Conservation (phyloP, 1,140 invertebrate species). For the Drosophila watanabei region DNA sequence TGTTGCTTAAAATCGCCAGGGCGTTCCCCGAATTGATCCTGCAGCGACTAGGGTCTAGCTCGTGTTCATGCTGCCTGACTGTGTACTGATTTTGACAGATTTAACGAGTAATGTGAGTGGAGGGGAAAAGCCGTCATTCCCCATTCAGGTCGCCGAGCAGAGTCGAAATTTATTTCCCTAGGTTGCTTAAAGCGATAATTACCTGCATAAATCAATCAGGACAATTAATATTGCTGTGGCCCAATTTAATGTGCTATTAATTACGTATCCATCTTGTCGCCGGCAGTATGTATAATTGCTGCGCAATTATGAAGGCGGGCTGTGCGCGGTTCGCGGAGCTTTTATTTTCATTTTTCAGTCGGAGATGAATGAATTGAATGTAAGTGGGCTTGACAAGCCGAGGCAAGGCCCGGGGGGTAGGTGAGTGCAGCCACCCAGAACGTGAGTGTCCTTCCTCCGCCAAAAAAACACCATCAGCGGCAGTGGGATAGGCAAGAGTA, state of each 20-base stretch:
- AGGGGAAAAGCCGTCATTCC: slow-evolving; percentile 1
- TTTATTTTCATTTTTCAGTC: slow-evolving; percentile 51
- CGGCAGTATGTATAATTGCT: slow-evolving; percentile 58
- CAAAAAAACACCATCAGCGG: slow-evolving; percentile 45
- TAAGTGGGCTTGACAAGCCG: slow-evolving; percentile 55
- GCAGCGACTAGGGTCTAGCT: neutral
- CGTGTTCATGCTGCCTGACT: slow-evolving; percentile 9
- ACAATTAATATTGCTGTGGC: slow-evolving; percentile 68
- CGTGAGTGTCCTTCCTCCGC: slow-evolving; percentile 56
- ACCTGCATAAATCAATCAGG: slow-evolving; percentile 77
- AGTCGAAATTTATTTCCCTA: slow-evolving; percentile 27
- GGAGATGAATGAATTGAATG: slow-evolving; percentile 57
- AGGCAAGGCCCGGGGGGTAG: neutral
- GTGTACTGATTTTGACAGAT: neutral
- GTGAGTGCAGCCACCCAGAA: slow-evolving; percentile 54
- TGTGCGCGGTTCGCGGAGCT: slow-evolving; percentile 1
- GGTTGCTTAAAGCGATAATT: slow-evolving; percentile 60
- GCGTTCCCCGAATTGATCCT: neutral
- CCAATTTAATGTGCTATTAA: slow-evolving; percentile 78
- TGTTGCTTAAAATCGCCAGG: neutral
- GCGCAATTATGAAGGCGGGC: slow-evolving; percentile 46
- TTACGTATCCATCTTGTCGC: slow-evolving; percentile 70
- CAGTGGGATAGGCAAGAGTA: slow-evolving; percentile 1
- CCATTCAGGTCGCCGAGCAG: neutral
- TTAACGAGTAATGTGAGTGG: slow-evolving; percentile 18